A percentile compares a stretch with the other conserved stretches of the same genome.
Evolutionary conservation across 1,140 invertebrate genomes (phyloP).

Genomic region (Druon quercuslanigerum): DNA sequence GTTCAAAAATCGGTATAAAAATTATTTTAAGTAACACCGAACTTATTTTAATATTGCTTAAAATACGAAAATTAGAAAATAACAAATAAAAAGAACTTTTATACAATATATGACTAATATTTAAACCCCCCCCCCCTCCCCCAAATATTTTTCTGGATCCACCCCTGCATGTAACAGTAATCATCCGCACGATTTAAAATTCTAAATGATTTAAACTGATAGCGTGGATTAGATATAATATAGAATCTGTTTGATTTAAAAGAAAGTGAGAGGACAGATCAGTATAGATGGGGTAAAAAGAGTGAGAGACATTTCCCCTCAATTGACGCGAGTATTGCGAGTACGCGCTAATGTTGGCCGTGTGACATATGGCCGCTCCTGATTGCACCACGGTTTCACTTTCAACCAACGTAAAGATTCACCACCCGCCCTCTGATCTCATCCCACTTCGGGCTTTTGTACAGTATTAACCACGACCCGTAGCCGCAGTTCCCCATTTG

Average conservation of each 20-base stretch:
- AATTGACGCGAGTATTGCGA: conserved; percentile 59
- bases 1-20: too few species aligned
- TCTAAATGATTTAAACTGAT: conserved; percentile 46
- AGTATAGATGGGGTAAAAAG: conserved; percentile 37
- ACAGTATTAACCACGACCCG: conserved; percentile 33
- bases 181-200: too few species aligned
- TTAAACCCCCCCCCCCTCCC: too few species aligned
- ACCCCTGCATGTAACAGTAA: too few species aligned
- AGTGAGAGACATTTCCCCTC: conserved; percentile 58
- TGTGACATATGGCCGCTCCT: conserved; percentile 66
- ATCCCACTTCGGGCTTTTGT: conserved; percentile 7
- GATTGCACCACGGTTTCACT: conserved; percentile 64
- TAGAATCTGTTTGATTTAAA: background rate
- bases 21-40: too few species aligned
- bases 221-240: conserved; percentile 46
- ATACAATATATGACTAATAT: too few species aligned
- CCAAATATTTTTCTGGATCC: too few species aligned
- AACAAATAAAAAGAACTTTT: too few species aligned
- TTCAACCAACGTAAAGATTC: conserved; percentile 56
- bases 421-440: conserved; percentile 42
- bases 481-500: conserved; percentile 41
- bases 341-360: conserved; percentile 58
- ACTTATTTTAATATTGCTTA: too few species aligned
- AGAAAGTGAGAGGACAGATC: conserved; percentile 43
- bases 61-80: too few species aligned